Evolutionary conservation across 2,113 vertebrate species (phyloP), one percentile per base, ranked within the genome.

Genomic region (Brachypteracias leptosomus): DNA sequence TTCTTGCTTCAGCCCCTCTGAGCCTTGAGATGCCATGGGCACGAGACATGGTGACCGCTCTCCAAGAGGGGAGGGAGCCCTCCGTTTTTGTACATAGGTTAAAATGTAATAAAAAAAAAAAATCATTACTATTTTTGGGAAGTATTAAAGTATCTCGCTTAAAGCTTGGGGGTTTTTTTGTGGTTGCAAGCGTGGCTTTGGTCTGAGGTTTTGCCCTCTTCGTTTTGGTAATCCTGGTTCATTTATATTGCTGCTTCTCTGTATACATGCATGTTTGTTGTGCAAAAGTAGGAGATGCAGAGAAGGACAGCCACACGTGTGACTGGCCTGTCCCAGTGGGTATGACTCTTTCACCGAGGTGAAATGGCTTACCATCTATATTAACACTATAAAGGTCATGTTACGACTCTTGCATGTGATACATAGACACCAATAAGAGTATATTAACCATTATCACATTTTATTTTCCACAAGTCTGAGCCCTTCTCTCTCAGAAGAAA

Each of bases 31-130:
- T 96, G 92, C 89, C 31, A 9, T 11, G 44, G 95, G 90, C 94
- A 59, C 47, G 47, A 57, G 91, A 84, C 90, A 82, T 3, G 25
- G 94, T 55, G 82, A 89, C 88, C 81, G 2, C 93, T 94, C 75
- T 52, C 80, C 0, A 0, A 49, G 71, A 87, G 57, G 87, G 65
- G 63, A 87, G 59, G 88, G n/a, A 58, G 38, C 85, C 89, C 92
- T 75, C 76, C 5, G 0, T 49, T 96, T 88, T 90, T 97, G 97
- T 98, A 98, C 96, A 97, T 96, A 97, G 94, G 91, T 91, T 88
- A 96, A 95, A 96, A 59, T 94, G 96, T 97, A 97, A 97, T 96
- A 95, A 49, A 71, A 67, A 52, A 67, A 52, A 80, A 59, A 96
- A 96, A 83, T 28, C 84, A 79, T 44, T 52, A 93, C 58, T 97